Conservation (phyloP, 2,797 vertebrate species). For the Urophycis tenuis region DNA sequence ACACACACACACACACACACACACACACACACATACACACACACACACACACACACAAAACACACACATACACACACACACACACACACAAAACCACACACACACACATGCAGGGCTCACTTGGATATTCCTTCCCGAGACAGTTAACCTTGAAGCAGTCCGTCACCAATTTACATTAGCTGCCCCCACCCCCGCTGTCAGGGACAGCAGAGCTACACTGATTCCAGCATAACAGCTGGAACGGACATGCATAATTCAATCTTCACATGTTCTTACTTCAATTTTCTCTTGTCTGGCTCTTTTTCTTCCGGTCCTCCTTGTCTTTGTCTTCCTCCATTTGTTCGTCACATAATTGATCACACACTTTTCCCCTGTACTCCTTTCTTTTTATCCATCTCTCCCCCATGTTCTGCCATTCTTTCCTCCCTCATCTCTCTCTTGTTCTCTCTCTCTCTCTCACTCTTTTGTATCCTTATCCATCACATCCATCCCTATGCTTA, state of each 20-base stretch:
- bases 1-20: slow-evolving; percentile 16
- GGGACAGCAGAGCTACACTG: slow-evolving; percentile 35
- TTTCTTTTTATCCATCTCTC: no score
- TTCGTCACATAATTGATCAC: not conserved
- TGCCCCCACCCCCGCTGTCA: slow-evolving; percentile 31
- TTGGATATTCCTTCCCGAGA: slow-evolving; percentile 14
- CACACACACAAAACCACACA: not conserved
- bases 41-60: not conserved
- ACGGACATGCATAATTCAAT: slow-evolving; percentile 47
- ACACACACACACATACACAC: not conserved
- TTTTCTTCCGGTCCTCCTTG: not conserved
- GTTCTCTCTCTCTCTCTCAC: no score
- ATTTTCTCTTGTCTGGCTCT: not conserved
- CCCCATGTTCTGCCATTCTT: no score
- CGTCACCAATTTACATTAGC: slow-evolving; percentile 49
- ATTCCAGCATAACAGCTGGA: slow-evolving; percentile 47
- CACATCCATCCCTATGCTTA: no score
- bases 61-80: not conserved
- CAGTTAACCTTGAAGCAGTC: slow-evolving; percentile 57
- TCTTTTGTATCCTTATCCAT: no score
- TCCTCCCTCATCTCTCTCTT: no score
- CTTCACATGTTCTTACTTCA: slow-evolving; percentile 19
- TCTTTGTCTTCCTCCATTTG: not conserved
- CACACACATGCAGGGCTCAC: not conserved
- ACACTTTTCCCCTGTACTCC: no score